Evolutionary conservation across 2,888 invertebrate species (phyloP).

Genomic region (Hirtodrosophila duncani): DNA sequence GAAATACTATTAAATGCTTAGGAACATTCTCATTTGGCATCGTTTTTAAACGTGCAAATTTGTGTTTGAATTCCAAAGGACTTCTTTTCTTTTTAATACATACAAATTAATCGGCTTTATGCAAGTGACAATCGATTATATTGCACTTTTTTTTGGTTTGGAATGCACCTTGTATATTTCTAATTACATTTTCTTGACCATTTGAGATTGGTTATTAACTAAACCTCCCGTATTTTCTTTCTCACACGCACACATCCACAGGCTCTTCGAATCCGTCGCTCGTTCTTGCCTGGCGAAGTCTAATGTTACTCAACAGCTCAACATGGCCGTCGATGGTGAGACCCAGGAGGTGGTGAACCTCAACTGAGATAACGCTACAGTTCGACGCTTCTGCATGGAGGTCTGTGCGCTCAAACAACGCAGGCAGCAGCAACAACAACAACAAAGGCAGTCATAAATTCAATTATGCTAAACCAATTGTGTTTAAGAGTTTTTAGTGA

Average conservation of each 20-base stretch:
- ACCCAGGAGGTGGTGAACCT: slow-evolving; percentile 76
- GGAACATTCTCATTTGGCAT: too few relatives aligned
- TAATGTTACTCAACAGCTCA: slow-evolving; percentile 79
- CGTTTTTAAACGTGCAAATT: too few relatives aligned
- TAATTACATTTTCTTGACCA: slow-evolving; percentile 4
- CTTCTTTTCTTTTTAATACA: too few relatives aligned
- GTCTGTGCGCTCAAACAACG: slow-evolving; percentile 32
- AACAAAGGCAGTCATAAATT: slow-evolving; percentile 24
- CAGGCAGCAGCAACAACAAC: slow-evolving; percentile 15
- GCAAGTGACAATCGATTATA: too few relatives aligned
- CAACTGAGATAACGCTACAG: slow-evolving; percentile 49
- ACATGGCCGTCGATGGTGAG: slow-evolving; percentile 75
- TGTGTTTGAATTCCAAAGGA: too few relatives aligned
- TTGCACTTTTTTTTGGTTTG: too few relatives aligned
- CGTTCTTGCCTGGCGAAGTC: slow-evolving; percentile 95
- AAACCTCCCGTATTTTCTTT: background rate
- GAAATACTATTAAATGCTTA: too few relatives aligned
- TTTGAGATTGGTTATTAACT: background rate
- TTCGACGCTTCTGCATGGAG: slow-evolving; percentile 37
- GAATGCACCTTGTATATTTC: too few relatives aligned
- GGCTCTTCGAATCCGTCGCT: slow-evolving; percentile 97
- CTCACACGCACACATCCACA: slow-evolving; percentile 78
- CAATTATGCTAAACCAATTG: slow-evolving; percentile 37
- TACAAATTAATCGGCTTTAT: too few relatives aligned
- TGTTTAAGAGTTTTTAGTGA: slow-evolving; percentile 62